Conservation (phyloP, 2,797 vertebrate genomes). For the Erethizon dorsatum region DNA sequence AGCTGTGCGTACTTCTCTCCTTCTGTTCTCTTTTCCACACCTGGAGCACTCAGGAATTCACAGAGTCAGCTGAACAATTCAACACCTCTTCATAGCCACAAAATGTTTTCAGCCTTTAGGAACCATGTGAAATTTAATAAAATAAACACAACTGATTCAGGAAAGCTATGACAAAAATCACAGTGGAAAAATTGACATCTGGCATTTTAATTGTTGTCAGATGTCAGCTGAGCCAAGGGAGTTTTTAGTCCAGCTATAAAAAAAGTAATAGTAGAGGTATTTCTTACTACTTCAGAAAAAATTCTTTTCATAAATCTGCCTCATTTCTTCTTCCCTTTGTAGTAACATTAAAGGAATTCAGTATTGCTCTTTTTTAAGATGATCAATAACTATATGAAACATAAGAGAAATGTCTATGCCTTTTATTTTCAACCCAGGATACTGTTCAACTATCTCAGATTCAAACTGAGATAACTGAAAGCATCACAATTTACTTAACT, state of each 20-base stretch:
- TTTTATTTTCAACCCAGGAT: conserved; percentile 31
- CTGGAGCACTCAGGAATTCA: background rate
- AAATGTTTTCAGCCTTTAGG: background rate
- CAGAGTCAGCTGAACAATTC: background rate
- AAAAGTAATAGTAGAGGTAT: background rate
- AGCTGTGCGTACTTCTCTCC: background rate
- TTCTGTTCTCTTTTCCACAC: rapidly evolving
- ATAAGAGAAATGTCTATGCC: background rate
- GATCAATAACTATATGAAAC: background rate
- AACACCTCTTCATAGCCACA: background rate
- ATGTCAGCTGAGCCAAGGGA: conserved; percentile 2
- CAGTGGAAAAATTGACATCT: background rate
- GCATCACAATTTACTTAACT: background rate
- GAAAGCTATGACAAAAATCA: background rate
- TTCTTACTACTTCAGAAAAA: background rate
- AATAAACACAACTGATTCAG: conserved; percentile 70
- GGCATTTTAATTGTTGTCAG: conserved; percentile 38
- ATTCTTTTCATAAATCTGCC: conserved; percentile 12
- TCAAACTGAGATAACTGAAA: background rate
- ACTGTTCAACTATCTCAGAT: background rate
- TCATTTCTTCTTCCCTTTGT: conserved; percentile 18
- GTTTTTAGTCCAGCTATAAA: conserved; percentile 38
- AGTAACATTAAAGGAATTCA: background rate
- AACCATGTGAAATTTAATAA: conserved; percentile 23
- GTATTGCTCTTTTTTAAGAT: background rate